A percentile compares a stretch with the other conserved stretches of the same genome.
Conservation (phyloP, 1,140 invertebrate species). For the Alviniconcha marisindica region DNA sequence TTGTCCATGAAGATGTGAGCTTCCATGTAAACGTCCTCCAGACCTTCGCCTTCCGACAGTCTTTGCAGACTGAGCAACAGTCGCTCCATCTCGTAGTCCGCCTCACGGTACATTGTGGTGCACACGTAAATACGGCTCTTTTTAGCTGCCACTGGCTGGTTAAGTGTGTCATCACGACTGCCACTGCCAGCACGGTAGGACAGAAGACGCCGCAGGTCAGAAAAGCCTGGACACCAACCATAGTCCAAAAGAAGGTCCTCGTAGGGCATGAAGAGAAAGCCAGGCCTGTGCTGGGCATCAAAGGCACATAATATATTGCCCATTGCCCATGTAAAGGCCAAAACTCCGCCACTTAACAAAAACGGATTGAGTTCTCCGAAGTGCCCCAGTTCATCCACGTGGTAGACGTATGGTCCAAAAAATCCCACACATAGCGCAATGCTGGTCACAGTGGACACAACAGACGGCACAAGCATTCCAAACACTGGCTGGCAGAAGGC, state of each 20-base stretch:
- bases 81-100: slow-evolving; percentile 65
- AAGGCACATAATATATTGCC: slow-evolving; percentile 45
- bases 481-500: slow-evolving; percentile 47
- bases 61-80: slow-evolving; percentile 56
- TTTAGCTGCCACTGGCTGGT: background rate
- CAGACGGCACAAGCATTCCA: slow-evolving; percentile 52
- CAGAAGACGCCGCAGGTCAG: slow-evolving; percentile 49
- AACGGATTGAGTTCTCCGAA: slow-evolving; percentile 46
- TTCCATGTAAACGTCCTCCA: slow-evolving; percentile 54
- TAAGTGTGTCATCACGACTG: background rate
- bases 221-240: slow-evolving; percentile 53
- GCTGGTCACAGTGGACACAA: slow-evolving; percentile 47
- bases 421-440: slow-evolving; percentile 38
- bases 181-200: slow-evolving; percentile 40
- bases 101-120: slow-evolving; percentile 69
- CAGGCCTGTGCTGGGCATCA: slow-evolving; percentile 39
- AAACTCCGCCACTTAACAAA: slow-evolving; percentile 24
- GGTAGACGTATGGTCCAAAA: slow-evolving; percentile 38
- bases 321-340: slow-evolving; percentile 47
- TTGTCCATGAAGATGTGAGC: slow-evolving; percentile 71
- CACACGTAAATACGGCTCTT: slow-evolving; percentile 60
- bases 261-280: slow-evolving; percentile 49
- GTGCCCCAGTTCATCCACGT: slow-evolving; percentile 42
- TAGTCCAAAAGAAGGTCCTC: slow-evolving; percentile 48
- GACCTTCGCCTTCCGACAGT: slow-evolving; percentile 45